Percentiles rank a stretch among this genome's conserved stretches.
These are phyloP conservation scores for Rhombomys opimus DNA, from an alignment of 2,113 vertebrate species.

Conservation along the genomic window DNA sequence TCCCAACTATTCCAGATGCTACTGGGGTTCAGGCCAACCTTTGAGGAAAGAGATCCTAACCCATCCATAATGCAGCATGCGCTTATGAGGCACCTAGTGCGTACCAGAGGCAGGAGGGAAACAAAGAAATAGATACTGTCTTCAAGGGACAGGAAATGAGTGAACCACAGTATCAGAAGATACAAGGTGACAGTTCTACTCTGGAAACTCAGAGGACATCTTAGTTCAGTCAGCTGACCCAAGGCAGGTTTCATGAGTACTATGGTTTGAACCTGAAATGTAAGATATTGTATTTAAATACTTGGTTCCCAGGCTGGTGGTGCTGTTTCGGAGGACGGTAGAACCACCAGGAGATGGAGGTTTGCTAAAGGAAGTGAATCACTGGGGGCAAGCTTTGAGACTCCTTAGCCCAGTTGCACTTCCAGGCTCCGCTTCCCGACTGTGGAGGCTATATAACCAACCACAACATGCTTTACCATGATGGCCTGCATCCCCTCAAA, in stretches of 20 bases:
- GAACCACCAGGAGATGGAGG: neutral
- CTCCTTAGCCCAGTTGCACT: neutral
- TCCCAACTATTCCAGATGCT: neutral
- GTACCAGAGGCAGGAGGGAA: neutral
- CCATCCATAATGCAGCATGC: neutral
- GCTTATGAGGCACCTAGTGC: neutral
- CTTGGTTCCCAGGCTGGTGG: neutral
- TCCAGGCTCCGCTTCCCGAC: neutral
- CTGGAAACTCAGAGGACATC: neutral
- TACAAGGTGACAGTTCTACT: neutral
- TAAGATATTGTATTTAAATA: neutral
- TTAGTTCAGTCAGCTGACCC: neutral
- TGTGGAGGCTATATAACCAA: neutral
- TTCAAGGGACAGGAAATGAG: neutral
- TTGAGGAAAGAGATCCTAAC: neutral
- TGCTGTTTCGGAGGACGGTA: too few relatives aligned
- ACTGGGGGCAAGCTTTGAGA: neutral
- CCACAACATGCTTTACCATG: neutral
- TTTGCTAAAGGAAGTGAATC: neutral
- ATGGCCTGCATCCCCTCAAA: neutral
- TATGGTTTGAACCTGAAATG: neutral
- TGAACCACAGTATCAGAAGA: neutral
- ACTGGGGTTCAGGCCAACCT: neutral
- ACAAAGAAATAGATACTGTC: neutral
- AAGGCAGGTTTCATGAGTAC: neutral